A percentile compares a stretch with the other conserved stretches of the same genome.
phyloP scores from a whole-genome alignment of 2,113 vertebrate species.

The Nibea albiflora region DNA sequence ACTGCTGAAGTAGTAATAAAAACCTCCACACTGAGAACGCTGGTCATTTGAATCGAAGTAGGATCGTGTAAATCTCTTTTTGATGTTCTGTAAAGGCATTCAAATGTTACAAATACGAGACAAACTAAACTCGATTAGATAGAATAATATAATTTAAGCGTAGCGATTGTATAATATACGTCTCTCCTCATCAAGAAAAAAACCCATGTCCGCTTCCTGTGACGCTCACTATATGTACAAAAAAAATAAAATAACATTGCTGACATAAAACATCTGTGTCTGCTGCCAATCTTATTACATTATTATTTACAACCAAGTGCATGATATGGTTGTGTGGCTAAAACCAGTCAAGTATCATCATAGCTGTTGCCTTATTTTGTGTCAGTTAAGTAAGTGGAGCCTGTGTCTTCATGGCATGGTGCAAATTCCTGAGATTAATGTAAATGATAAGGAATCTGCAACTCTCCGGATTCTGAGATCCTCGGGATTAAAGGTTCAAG shows the following conservation, averaged over 20 bases:
- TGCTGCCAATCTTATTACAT: slow-evolving; percentile 71
- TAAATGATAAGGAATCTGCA: slow-evolving; percentile 85
- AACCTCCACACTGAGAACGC: slow-evolving; percentile 39
- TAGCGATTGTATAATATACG: neutral
- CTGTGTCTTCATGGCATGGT: slow-evolving; percentile 75
- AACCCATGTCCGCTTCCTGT: neutral
- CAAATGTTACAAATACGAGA: neutral
- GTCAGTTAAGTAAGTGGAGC: slow-evolving; percentile 76
- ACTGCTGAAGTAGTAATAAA: slow-evolving; percentile 50
- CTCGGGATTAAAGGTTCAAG: slow-evolving; percentile 83
- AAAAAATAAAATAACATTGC: neutral
- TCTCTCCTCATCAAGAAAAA: neutral
- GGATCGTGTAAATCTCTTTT: slow-evolving; percentile 34
- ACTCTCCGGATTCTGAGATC: slow-evolving; percentile 81
- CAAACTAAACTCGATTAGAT: neutral
- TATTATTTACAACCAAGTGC: slow-evolving; percentile 77
- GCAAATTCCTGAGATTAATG: slow-evolving; percentile 82
- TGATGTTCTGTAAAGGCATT: neutral
- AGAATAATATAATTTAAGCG: neutral
- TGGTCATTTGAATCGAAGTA: slow-evolving; percentile 37
- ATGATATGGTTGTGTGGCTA: slow-evolving; percentile 71
- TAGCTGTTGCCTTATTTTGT: slow-evolving; percentile 74
- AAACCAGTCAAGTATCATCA: slow-evolving; percentile 70
- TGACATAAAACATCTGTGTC: slow-evolving; percentile 45
- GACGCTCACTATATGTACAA: neutral